Evolutionary conservation across 2,797 vertebrate species (phyloP).

Genomic region (Poecilia gillii): DNA sequence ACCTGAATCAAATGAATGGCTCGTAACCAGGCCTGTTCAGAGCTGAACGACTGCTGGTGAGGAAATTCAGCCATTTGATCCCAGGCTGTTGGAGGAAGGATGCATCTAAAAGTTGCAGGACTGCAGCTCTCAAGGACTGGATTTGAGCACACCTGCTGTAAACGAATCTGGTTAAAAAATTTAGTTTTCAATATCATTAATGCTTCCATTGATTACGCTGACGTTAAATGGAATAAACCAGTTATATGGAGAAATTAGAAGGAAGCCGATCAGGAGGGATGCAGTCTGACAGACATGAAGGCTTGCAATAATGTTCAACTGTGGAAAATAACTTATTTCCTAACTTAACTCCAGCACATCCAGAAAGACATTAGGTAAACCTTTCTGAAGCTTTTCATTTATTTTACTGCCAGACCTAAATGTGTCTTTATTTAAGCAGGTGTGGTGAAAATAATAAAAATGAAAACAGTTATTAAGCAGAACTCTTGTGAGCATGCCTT

Average conservation of each 20-base stretch:
- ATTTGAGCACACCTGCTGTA: too few species aligned
- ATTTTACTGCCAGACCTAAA: conserved; percentile 21
- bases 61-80: too few species aligned
- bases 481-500: background rate
- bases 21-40: too few species aligned
- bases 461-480: conserved; percentile 19
- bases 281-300: background rate
- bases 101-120: too few species aligned
- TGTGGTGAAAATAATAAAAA: conserved; percentile 25
- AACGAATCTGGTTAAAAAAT: too few species aligned
- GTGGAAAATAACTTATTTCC: background rate
- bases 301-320: background rate
- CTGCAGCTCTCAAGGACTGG: too few species aligned
- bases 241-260: background rate
- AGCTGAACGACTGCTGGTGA: too few species aligned
- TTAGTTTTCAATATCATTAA: background rate
- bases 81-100: too few species aligned
- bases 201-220: background rate
- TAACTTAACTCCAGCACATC: too few species aligned
- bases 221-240: background rate
- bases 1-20: too few species aligned
- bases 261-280: background rate
- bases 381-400: conserved; percentile 28
- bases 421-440: background rate
- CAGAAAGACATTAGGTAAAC: background rate